phyloP scores from a whole-genome alignment of 2,888 invertebrate species.

The Ichneumoninae sp. region DNA sequence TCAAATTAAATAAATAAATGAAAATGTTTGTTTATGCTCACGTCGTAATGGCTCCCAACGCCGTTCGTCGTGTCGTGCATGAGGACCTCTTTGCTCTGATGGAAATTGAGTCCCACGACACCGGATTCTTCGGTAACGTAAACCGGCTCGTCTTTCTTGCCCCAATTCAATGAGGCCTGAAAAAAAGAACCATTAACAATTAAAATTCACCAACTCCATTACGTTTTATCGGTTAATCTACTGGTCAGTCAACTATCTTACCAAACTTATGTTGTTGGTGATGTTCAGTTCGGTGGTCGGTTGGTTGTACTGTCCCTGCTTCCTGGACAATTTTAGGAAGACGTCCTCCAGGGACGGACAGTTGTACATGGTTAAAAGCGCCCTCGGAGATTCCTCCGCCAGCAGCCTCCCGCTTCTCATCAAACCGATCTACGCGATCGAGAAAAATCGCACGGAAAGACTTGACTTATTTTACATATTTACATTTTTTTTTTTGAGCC shows the following conservation, averaged over 20 bases:
- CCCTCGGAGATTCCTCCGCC: slow-evolving; percentile 95
- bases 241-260: slow-evolving; percentile 72
- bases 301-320: slow-evolving; percentile 86
- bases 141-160: slow-evolving; percentile 92
- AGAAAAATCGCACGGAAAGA: neutral
- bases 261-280: slow-evolving; percentile 91
- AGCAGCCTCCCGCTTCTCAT: slow-evolving; percentile 96
- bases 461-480: neutral
- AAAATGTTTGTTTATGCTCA: slow-evolving; percentile 79
- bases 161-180: slow-evolving; percentile 91
- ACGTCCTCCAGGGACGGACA: slow-evolving; percentile 95
- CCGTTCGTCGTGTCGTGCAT: slow-evolving; percentile 91
- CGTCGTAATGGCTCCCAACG: slow-evolving; percentile 86
- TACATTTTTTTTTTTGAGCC: neutral
- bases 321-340: slow-evolving; percentile 94
- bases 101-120: slow-evolving; percentile 94
- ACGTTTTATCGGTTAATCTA: neutral
- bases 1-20: slow-evolving; percentile 14
- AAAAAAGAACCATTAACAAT: neutral
- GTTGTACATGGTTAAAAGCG: slow-evolving; percentile 92
- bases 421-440: slow-evolving; percentile 91
- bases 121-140: slow-evolving; percentile 94
- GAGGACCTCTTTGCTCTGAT: slow-evolving; percentile 95
- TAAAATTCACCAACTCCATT: neutral
- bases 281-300: slow-evolving; percentile 87